Conservation (phyloP, 2,797 vertebrate species). For the Oryzias dopingdopingensis region DNA sequence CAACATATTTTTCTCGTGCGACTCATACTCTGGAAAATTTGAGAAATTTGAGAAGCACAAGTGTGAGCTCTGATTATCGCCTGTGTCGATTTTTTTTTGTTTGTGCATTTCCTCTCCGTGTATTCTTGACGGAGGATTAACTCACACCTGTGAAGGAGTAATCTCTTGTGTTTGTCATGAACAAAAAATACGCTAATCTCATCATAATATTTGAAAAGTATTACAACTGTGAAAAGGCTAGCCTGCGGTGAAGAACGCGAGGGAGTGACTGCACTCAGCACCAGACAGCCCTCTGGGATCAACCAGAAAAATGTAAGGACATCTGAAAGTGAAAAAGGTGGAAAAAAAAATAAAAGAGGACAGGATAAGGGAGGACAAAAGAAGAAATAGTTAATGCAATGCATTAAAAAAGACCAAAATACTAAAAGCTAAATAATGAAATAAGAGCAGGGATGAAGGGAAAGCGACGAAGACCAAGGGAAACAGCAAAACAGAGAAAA, state of each 20-base stretch:
- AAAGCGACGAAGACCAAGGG: conserved; percentile 65
- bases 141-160: too few relatives aligned
- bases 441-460: conserved; percentile 28
- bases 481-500: conserved; percentile 40
- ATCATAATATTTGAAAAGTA: conserved; percentile 38
- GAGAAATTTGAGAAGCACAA: too few relatives aligned
- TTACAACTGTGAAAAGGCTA: conserved; percentile 41
- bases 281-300: conserved; percentile 82
- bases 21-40: too few relatives aligned
- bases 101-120: too few relatives aligned
- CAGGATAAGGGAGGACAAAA: conserved; percentile 15
- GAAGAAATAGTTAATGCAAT: conserved; percentile 22
- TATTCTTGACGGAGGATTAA: too few relatives aligned
- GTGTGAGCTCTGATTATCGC: too few relatives aligned
- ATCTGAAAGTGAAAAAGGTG: conserved; percentile 81
- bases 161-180: conserved; percentile 10
- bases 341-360: conserved; percentile 32
- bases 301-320: conserved; percentile 78
- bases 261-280: conserved; percentile 81
- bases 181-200: conserved; percentile 28
- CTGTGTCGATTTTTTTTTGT: too few relatives aligned
- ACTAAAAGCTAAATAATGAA: conserved; percentile 55
- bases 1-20: too few relatives aligned
- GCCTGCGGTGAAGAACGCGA: conserved; percentile 22
- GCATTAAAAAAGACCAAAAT: conserved; percentile 18